Conservation (phyloP, 2,797 vertebrate genomes). For the Thunnus albacares region DNA sequence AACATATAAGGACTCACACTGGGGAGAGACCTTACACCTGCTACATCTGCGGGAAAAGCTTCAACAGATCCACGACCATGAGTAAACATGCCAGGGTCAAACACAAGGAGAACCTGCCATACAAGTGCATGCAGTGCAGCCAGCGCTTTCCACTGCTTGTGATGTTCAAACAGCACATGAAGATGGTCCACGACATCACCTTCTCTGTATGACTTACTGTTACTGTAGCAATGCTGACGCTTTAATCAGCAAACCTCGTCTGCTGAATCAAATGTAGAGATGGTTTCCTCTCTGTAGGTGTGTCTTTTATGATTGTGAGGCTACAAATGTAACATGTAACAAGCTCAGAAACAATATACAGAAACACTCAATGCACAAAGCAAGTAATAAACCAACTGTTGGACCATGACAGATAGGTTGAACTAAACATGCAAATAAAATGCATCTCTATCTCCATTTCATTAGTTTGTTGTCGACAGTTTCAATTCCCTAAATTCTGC, state of each 20-base stretch:
- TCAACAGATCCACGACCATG: slow-evolving; percentile 32
- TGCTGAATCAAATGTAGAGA: too few species aligned
- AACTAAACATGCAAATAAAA: not conserved
- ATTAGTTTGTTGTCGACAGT: not conserved
- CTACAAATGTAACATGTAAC: not conserved
- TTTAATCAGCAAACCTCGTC: not conserved
- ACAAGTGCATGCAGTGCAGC: slow-evolving; percentile 39
- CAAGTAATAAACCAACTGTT: not conserved
- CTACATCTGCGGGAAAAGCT: slow-evolving; percentile 36
- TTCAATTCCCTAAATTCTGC: not conserved
- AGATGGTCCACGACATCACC: not conserved
- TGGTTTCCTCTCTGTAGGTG: not conserved
- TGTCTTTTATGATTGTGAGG: not conserved
- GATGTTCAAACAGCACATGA: slow-evolving; percentile 36
- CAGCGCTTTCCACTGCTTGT: slow-evolving; percentile 16
- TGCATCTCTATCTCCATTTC: not conserved
- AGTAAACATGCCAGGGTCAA: slow-evolving; percentile 12
- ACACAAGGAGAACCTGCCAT: slow-evolving; percentile 23
- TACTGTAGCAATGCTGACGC: not conserved
- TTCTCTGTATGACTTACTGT: not conserved
- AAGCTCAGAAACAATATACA: not conserved
- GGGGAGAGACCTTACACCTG: slow-evolving; percentile 49
- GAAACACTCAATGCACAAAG: not conserved
- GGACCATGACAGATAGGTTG: not conserved
- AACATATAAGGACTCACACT: slow-evolving; percentile 43